Evolutionary conservation across 2,888 invertebrate species (phyloP), one percentile per base, ranked within the genome.

Genomic region (Amblyteles armatorius): DNA sequence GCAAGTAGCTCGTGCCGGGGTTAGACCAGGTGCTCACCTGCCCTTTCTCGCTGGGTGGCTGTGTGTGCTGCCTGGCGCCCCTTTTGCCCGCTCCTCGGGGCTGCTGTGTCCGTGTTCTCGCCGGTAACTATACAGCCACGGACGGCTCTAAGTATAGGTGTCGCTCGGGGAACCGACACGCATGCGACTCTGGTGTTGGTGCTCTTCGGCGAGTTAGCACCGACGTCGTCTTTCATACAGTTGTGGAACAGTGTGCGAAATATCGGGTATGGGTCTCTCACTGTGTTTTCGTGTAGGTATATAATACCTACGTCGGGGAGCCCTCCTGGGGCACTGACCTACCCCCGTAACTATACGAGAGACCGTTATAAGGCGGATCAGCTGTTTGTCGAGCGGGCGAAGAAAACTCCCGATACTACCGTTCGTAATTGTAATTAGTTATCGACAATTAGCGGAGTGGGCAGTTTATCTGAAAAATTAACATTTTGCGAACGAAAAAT

Each of bases 1-100:
- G 89, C 89, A 89, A 89, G 90, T 88, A 91, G 90, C 90, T 91
- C 91, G 91, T 91, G 91, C 91, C 79, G 74, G 84, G 87, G 86
- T 83, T 87, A 87, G 88, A 90, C 93, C 93, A 93, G 93, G 93
- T 93, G 93, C 90, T 92, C 92, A 93, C 93, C 93, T 93, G 93
- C 93, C 92, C 91, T 90, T 90, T 91, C 88, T 89, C 89, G 91
- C 86, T 92, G 91, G 91, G 91, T 92, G 92, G 88, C 89, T 88
- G 87, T 40, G 79, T 36, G 76, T 87, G 76, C 68, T 86, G 77
- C 79, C 77, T 88, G 89, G 90, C 90, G 90, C 91, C 90, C 89
- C 88, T 88, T 90, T 87, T 81, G 74, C 82, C 81, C 84, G 83
- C 63, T 71, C 69, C 36, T 83, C 80, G 86, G 74, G 74, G 73